Evolutionary conservation across 1,140 invertebrate species (phyloP), one percentile per base, ranked within the genome.

Genomic region (Hesperophylax magnus): DNA sequence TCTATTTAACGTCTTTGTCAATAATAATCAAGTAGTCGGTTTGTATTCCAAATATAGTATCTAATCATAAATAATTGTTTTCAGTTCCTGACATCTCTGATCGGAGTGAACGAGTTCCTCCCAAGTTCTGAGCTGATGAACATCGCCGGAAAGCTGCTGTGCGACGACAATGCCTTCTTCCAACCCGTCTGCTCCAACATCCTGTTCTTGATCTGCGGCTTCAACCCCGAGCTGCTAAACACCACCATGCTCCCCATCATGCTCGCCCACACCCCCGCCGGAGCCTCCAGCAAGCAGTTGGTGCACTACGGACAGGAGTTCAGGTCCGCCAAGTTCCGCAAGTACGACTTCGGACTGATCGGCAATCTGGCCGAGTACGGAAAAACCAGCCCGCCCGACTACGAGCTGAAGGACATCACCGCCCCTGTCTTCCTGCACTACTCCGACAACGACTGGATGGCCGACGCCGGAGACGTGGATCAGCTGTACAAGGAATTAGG

Each of bases 221-320:
- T 90, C 82, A 91, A 90, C 86, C 84, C 84, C 0, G 86, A 87
- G 0, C 91, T 93, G 81, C 87, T 92, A 39, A 92, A 93, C 84
- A 88, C 87, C 83, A 94, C 93, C 31, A 89, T 94, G 85, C 80
- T 97, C 0, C 94, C 95, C 0, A 91, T 95, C 0, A 95, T 97
- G 85, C 86, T 95, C 3, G 92, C 93, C 14, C 95, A 98, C 86
- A 93, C 93, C 4, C 97, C 97, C 4, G 95, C 96, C 1, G 97
- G 97, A 7, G 92, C 96, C 0, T 95, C 96, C 0, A 92, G 93
- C 0, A 93, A 93, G 85, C 96, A 96, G 84, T 85, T 98, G 11
- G 88, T 95, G 7, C 95, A 97, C 86, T 96, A 93, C 84, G 93
- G 90, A 0, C 95, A 97, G 88, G 90, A 93, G 11, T 91, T 95